Evolutionary conservation across 2,113 vertebrate species (phyloP).

Genomic region (Murina feae): DNA sequence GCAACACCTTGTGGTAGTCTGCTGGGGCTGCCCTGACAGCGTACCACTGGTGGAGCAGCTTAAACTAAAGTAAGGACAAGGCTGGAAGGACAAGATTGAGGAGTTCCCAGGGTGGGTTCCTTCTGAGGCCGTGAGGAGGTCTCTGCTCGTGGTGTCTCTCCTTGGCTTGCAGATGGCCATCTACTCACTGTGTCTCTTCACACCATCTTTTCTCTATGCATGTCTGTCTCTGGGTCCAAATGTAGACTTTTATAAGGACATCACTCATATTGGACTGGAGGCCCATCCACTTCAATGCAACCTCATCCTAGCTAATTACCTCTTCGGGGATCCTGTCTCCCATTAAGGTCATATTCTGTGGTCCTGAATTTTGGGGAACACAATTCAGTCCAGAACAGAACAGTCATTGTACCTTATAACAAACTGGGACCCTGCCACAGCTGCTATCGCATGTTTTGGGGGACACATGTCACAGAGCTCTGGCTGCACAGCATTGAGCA

Average conservation of each 20-base stretch:
- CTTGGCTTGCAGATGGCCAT: too few relatives aligned
- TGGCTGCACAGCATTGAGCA: rapidly evolving
- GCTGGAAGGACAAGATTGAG: rapidly evolving
- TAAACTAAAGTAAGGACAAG: too few relatives aligned
- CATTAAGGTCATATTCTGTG: not conserved
- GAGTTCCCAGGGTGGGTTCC: not conserved
- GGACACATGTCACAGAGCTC: rapidly evolving
- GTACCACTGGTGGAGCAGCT: not conserved
- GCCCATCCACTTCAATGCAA: not conserved
- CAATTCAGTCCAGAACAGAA: not conserved
- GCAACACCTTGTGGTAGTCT: rapidly evolving
- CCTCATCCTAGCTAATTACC: not conserved
- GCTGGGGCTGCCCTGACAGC: not conserved
- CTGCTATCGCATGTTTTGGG: rapidly evolving
- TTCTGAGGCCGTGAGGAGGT: not conserved
- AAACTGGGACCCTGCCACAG: too few relatives aligned
- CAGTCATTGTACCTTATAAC: not conserved
- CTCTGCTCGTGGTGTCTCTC: not conserved
- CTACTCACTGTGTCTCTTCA: not conserved
- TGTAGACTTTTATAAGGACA: not conserved
- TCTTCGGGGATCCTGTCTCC: not conserved
- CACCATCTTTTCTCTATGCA: rapidly evolving
- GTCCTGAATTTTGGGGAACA: not conserved
- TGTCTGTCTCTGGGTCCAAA: not conserved
- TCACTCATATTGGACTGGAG: not conserved